These are phyloP conservation scores for Drosophila malerkotliana DNA, from an alignment of 1,140 invertebrate genomes.

Conservation along the genomic window DNA sequence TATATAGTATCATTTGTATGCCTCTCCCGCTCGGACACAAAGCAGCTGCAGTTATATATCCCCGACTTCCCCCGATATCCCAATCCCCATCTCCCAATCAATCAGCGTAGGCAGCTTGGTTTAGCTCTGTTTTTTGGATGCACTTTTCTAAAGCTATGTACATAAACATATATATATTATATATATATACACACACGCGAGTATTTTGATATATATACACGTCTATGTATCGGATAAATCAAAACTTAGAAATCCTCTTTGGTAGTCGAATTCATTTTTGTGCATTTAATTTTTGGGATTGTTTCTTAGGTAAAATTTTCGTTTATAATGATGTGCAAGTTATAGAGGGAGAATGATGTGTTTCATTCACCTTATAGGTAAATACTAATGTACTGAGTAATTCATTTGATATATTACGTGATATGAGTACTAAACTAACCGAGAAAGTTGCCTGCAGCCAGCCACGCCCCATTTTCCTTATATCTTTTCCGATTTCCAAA, in stretches of 20 bases:
- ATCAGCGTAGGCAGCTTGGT: conserved; percentile 64
- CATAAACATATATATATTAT: conserved; percentile 54
- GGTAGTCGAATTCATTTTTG: conserved; percentile 67
- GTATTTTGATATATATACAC: conserved; percentile 51
- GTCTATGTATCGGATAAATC: conserved; percentile 37
- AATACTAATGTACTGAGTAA: conserved; percentile 67
- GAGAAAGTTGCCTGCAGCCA: conserved; percentile 67
- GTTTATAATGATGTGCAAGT: conserved; percentile 26
- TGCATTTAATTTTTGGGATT: conserved; percentile 44
- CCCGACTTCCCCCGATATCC: background rate
- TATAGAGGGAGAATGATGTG: conserved; percentile 5
- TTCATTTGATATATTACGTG: conserved; percentile 77
- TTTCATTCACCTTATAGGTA: conserved; percentile 52
- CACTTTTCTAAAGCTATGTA: conserved; percentile 61
- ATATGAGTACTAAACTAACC: conserved; percentile 73
- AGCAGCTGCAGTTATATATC: conserved; percentile 2
- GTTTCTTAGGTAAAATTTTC: conserved; percentile 39
- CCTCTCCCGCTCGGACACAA: conserved; percentile 8
- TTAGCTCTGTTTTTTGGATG: conserved; percentile 73
- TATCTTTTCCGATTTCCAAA: conserved; percentile 2
- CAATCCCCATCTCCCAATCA: conserved; percentile 2
- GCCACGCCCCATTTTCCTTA: background rate
- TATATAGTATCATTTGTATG: conserved; percentile 48
- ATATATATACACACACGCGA: conserved; percentile 21
- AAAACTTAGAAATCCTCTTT: conserved; percentile 35